Conservation (phyloP, 2,113 vertebrate genomes). For the Anarhynchus alexandrinus region DNA sequence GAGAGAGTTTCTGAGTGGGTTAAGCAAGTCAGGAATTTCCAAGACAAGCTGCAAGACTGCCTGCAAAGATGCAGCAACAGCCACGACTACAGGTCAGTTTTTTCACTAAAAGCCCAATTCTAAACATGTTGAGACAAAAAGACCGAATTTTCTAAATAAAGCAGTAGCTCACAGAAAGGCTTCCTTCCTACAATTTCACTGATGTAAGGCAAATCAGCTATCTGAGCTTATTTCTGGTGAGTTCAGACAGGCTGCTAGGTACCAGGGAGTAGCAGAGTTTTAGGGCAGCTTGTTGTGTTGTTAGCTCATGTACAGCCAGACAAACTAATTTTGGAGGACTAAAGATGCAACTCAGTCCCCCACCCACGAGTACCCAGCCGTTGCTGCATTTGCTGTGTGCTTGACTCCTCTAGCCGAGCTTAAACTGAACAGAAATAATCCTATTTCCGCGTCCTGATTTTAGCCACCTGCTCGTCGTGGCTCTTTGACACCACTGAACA, state of each 20-base stretch:
- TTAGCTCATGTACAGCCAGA: neutral
- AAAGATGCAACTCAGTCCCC: neutral
- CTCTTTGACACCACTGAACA: neutral
- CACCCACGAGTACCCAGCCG: neutral
- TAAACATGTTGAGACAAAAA: neutral
- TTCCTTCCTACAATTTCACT: neutral
- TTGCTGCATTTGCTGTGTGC: neutral
- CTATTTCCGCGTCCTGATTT: neutral
- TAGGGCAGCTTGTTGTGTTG: neutral
- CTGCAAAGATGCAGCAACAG: neutral
- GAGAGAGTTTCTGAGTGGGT: neutral
- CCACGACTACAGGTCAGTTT: neutral
- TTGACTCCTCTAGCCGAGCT: neutral
- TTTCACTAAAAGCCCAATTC: neutral
- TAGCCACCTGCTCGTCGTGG: neutral
- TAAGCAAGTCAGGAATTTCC: conserved; percentile 17
- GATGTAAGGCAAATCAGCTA: neutral
- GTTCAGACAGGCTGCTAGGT: neutral
- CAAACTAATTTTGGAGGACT: neutral
- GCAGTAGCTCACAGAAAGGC: neutral
- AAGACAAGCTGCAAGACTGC: neutral
- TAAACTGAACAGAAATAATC: neutral
- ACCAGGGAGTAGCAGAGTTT: neutral
- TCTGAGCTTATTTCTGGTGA: neutral
- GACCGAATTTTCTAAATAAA: neutral